Evolutionary conservation across 1,140 invertebrate genomes (phyloP), one percentile per base, ranked within the genome.

Genomic region (Neocloeon triangulifer): DNA sequence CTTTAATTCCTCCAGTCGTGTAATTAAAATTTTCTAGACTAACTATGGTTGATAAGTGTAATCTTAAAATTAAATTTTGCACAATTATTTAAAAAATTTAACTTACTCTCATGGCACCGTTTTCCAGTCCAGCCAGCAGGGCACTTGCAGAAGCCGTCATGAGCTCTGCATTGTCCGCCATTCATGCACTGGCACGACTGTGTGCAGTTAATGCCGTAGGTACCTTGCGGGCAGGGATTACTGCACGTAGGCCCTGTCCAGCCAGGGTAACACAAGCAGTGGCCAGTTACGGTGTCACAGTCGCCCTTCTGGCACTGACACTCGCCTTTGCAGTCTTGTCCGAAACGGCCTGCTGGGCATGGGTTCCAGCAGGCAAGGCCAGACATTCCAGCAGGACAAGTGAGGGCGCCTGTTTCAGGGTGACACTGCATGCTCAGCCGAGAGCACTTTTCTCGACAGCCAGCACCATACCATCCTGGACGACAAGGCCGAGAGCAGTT

Each of bases 361-460:
- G 76, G 68, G 34, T 57, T 39, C 20, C 61, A 57, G 49, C 89
- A 96, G 34, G 69, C 61, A 5, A 52, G 48, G 5, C 86, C 86
- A 40, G 68, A 66, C 72, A 75, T 85, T 27, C 89, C 89, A 19
- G 77, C 59, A 12, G 71, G 59, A 57, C 89, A 95, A 35, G 74
- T 62, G 48, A 88, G 94, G 35, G 54, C 58, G 17, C 85, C 86
- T 10, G 64, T 73, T 9, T 61, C 51, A 19, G 69, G 66, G 50
- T 88, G 72, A 55, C 86, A 94, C n/a, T 76, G 77, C 33, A 75
- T 79, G 51, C 81, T 74, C 39, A 62, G 57, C 55, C 89, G 94
- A 41, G 73, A 64, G 51, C 86, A 92, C 30, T 62, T 54, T 42
- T 67, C 55, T 38, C 66, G 58, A 55, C 88, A 94, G 43, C 73